Base-by-base conservation (phyloP, 2,113 vertebrate genomes). In the Butorides virescens region DNA sequence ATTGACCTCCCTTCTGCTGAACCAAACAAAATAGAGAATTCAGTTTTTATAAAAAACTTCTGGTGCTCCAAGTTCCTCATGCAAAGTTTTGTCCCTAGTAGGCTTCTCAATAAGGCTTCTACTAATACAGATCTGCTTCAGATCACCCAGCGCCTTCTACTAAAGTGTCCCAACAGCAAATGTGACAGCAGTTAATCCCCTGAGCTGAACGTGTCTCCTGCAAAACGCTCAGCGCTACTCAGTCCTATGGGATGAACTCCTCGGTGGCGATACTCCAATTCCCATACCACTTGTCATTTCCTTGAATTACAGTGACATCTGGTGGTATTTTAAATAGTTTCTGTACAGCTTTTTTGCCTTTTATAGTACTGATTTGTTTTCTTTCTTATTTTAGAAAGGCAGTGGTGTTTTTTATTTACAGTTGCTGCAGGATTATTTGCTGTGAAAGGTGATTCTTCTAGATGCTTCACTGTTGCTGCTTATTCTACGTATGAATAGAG, bases 221-320 rank as follows among this genome's bases (percentile, higher is more conserved):
- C 39, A 13, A 47, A 67, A 17, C 3, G 32, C 39, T 19, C 66
- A 15, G 73, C 66, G 2, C 67, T 11, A 2, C 23, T 22, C 42
- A 2, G 5, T 34, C 10, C 52, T 4, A 1, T 8, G 66, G 23
- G 11, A 25, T 47, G 44, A 22, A 1, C 50, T 70, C 46, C 56
- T 67, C 39, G 2, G 47, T 0, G 32, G 63, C 39, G 6, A 7
- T 1, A 9, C 32, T 61, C n/a, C 58, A 11, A 3, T 8, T 20
- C 21, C 58, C 32, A 5, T 20, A 65, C 7, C 10, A 3, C 37
- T 80, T 36, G 37, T 37, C 55, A 62, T 67, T 71, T 71, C 36
- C 78, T 82, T 70, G 90, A 52, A 25, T 59, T 79, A 75, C 55
- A 97, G 76, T 86, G 97, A 94, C 95, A 97, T 53, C 96, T 95